These are phyloP conservation scores for Calliopum simillimum DNA, from an alignment of 2,888 invertebrate species.

Conservation along the genomic window DNA sequence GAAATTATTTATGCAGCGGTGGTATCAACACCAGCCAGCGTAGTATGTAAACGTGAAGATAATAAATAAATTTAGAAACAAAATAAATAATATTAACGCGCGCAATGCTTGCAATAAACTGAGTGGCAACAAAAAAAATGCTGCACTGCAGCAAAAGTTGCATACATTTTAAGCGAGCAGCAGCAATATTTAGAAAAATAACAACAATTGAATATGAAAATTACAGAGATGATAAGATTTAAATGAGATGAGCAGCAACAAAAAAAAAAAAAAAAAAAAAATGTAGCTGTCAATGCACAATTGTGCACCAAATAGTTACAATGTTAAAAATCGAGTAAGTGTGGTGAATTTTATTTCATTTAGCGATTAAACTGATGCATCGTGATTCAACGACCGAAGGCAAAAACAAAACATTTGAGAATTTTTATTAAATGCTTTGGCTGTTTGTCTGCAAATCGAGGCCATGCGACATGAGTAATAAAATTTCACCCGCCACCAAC, in stretches of 20 bases:
- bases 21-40: not conserved
- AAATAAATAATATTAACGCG: conserved; percentile 25
- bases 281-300: too few relatives aligned
- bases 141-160: conserved; percentile 18
- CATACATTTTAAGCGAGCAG: not conserved
- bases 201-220: conserved; percentile 3
- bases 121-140: conserved; percentile 35
- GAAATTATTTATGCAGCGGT: conserved; percentile 2
- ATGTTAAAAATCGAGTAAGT: too few relatives aligned
- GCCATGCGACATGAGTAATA: conserved; percentile 21
- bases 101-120: conserved; percentile 27
- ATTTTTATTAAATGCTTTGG: too few relatives aligned
- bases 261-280: too few relatives aligned
- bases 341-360: too few relatives aligned
- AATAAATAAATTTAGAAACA: conserved; percentile 12
- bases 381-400: too few relatives aligned
- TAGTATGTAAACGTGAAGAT: not conserved
- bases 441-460: conserved; percentile 17
- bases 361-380: too few relatives aligned
- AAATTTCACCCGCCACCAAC: not conserved
- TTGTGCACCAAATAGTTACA: too few relatives aligned
- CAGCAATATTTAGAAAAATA: conserved; percentile 16
- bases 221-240: not conserved
- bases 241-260: too few relatives aligned
- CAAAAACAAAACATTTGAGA: too few relatives aligned